Evolutionary conservation across 1,140 invertebrate species (phyloP).

Genomic region (Delia radicum): DNA sequence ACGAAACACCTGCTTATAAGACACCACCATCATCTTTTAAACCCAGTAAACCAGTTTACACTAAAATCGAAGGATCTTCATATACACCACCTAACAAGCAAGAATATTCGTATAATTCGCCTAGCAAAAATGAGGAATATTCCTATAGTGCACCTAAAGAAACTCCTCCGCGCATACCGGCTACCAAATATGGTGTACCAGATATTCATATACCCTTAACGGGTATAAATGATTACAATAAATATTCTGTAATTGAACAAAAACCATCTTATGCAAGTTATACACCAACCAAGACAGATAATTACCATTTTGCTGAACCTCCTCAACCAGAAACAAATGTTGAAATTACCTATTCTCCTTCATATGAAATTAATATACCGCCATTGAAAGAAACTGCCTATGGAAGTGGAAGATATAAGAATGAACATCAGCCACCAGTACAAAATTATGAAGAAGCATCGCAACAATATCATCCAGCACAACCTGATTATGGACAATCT

Average conservation of each 20-base stretch:
- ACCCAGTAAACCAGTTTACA: not conserved
- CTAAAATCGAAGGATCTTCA: not conserved
- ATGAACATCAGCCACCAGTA: constrained; percentile 13
- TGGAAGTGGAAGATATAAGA: constrained; percentile 13
- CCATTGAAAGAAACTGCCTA: not conserved
- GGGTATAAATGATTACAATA: not conserved
- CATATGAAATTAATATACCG: constrained; percentile 40
- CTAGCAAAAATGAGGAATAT: not conserved
- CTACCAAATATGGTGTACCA: constrained; percentile 31
- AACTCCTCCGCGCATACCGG: constrained; percentile 25
- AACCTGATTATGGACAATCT: too few species aligned
- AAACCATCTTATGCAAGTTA: not conserved
- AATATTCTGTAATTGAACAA: not conserved
- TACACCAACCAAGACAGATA: constrained; percentile 24
- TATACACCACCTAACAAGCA: not conserved
- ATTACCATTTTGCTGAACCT: constrained; percentile 42
- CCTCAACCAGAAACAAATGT: constrained; percentile 31
- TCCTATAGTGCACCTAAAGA: not conserved
- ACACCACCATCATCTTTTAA: not conserved
- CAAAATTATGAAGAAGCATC: constrained; percentile 20
- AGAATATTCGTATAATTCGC: not conserved
- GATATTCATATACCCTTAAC: constrained; percentile 25
- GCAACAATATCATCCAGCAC: not conserved
- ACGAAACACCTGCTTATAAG: not conserved
- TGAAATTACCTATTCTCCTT: constrained; percentile 47